Percentiles rank a stretch among this genome's conserved stretches.
Conservation (phyloP, 92 coral and sea anemone genomes). For the Porites evermanni region DNA sequence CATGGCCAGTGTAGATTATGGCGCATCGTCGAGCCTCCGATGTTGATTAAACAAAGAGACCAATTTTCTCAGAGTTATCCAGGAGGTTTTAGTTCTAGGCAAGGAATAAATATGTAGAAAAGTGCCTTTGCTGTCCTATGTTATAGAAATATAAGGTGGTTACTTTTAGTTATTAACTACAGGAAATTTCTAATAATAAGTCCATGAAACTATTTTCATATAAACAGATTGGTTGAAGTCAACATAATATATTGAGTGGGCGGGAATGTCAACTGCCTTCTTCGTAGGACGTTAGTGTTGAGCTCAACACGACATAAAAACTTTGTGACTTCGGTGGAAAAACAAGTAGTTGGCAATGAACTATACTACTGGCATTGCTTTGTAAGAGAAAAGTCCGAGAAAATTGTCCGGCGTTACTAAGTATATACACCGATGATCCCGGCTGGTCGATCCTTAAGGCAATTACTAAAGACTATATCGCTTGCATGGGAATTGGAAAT, state of each 20-base stretch:
- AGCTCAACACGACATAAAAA: background rate
- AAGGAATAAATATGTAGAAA: no score
- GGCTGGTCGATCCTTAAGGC: background rate
- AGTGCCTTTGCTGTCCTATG: no score
- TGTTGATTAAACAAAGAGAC: no score
- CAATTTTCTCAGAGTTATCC: no score
- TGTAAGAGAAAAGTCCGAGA: background rate
- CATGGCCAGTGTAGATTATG: no score
- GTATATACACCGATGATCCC: background rate
- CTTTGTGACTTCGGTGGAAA: background rate
- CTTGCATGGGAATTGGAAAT: no score
- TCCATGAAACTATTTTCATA: conserved; percentile 26
- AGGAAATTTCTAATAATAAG: background rate
- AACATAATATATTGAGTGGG: background rate
- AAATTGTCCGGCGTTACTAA: conserved; percentile 1
- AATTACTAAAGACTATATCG: background rate
- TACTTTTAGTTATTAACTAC: background rate
- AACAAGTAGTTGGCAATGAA: background rate
- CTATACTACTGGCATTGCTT: background rate
- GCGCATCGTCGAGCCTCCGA: no score
- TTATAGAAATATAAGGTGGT: background rate
- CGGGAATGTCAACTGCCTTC: background rate
- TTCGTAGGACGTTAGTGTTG: background rate
- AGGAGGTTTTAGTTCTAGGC: no score
- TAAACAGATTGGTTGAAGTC: background rate